Evolutionary conservation across 1,140 invertebrate species (phyloP).

Genomic region (Heliconius nattereri): DNA sequence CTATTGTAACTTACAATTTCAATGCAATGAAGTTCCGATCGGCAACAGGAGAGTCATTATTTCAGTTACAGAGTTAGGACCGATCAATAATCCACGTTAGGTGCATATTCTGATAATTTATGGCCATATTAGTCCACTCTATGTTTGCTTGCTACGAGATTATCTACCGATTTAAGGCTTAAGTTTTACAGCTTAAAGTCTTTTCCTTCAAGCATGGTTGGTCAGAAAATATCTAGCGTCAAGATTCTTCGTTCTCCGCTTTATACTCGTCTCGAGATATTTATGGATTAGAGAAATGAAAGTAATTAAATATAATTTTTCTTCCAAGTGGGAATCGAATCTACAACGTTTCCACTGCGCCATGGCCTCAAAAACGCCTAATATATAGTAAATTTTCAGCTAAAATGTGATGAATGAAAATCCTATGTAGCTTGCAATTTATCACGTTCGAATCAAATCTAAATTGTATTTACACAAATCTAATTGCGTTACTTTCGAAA

Average conservation of each 20-base stretch:
- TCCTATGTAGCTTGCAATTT: background rate
- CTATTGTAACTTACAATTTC: background rate
- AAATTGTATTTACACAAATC: slow-evolving; percentile 6
- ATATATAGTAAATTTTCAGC: background rate
- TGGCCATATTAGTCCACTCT: background rate
- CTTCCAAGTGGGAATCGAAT: too few species aligned
- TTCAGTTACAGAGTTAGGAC: slow-evolving; percentile 5
- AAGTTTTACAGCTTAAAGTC: background rate
- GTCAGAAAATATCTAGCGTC: too few species aligned
- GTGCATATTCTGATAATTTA: slow-evolving; percentile 3
- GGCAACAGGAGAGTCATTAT: background rate
- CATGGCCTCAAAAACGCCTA: background rate
- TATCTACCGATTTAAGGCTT: background rate
- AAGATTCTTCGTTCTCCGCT: too few species aligned
- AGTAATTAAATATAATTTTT: too few species aligned
- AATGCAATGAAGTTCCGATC: background rate
- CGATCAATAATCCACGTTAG: slow-evolving; percentile 6
- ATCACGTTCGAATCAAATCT: background rate
- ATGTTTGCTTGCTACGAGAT: background rate
- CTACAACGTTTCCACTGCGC: background rate
- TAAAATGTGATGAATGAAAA: background rate
- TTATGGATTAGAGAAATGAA: too few species aligned
- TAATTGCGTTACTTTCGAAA: background rate
- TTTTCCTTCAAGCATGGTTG: background rate
- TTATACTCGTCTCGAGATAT: too few species aligned